Base-by-base conservation (phyloP, 2,888 invertebrate genomes). In the Machimus atricapillus region DNA sequence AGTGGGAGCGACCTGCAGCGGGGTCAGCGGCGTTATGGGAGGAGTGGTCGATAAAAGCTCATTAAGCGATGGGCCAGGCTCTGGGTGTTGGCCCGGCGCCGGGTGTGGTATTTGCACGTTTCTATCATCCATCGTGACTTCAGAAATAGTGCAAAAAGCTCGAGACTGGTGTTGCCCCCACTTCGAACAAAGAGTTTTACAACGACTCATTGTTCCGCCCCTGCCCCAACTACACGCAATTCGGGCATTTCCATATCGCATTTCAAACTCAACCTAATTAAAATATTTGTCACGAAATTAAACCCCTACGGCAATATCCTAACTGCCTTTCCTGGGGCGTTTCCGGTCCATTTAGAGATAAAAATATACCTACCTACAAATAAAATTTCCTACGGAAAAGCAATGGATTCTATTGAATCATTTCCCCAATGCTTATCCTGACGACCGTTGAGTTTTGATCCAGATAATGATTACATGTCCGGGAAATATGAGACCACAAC, bases 11-110 rank as follows among this genome's bases (percentile, higher is more conserved):
- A 66, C 66, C 66, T 66, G 66, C 23, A 66, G 9, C n/a, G 37
- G 40, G 34, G 74, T 8, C 23, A 31, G 19, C 34, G 74, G 74
- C 4, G 74, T 34, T 14, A 5, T 74, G 19, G 79, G 46, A 46
- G 81, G 81, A 81, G 81, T 81, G 81, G 81, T 81, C 81, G 52
- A 81, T 81, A 52, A 81, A 81, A 81, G 81, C 81, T 56, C 52
- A 81, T 81, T 52, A 81, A 81, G 27, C 81, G 81, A 56, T 81
- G 56, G 76, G 37, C 76, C 76, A 37, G 27, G 56, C 78, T 2
- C 43, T 78, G 81, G 81, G 81, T 52, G 81, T 81, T 46, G 52
- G 56, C 56, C 56, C 31, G n/a, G 31, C 27, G 7, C 16, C 81
- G 81, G 81, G 81, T 81, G 81, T 79, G 79, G 79, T 81, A 52